Evolutionary conservation across 2,797 vertebrate genomes (phyloP), one percentile per base, ranked within the genome.

Genomic region (Liasis olivaceus): DNA sequence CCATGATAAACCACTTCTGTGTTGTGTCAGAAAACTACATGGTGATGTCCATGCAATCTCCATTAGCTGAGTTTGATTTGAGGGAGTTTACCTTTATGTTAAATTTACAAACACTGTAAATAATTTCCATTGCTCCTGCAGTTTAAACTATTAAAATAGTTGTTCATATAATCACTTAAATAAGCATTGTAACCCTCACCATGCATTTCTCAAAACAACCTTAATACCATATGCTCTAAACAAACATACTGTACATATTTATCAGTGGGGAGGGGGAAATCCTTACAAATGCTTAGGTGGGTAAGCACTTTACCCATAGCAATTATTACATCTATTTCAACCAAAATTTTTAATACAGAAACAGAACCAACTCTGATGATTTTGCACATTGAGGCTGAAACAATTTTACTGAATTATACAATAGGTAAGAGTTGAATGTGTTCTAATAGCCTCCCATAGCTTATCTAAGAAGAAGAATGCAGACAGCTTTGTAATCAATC

Each of bases 401-500:
- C 81, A 0, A 86, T 85, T 88, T 90, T 64, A 63, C 89, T 3
- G 0, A 86, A 92, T 24, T 20, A 59, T 90, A 63, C 51, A 93
- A 91, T 89, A 94, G 72, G 77, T 85, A 84, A 63, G 85, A 94
- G 51, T 89, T 88, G 91, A 15, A 93, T 89, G 31, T 72, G 42
- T 51, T 94, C 64, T 93, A 92, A 91, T 17, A 94, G 14, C 24
- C 36, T 20, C 42, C 77, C 87, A 62, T 62, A 12, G 85, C 9
- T 91, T 86, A 28, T 81, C 85, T 87, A 87, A n/a, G 20, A 56
- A 64, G 31, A 13, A 89, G 58, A 63, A 93, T 88, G 85, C 92
- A 66, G 88, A 36, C 91, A 92, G 94, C 91, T 93, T 87, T 86
- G 92, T 91, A 88, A 94, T 93, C 93, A 94, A 93, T 90, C 93